phyloP scores from a whole-genome alignment of 1,140 invertebrate genomes.

The Pseudobourletiella spinata region DNA sequence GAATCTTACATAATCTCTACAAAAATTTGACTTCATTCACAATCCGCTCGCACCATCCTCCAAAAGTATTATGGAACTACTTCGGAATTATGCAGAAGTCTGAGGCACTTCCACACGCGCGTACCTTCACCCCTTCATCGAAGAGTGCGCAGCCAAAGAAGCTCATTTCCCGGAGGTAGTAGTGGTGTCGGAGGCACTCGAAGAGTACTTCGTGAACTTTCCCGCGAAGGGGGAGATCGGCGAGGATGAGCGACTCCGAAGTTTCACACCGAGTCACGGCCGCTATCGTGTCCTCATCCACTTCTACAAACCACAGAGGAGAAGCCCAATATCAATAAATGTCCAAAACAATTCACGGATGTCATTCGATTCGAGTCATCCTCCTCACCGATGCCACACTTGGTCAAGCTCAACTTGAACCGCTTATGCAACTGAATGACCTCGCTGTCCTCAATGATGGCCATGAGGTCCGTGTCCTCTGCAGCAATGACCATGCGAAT shows the following conservation, averaged over 20 bases:
- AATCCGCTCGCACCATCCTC: too few species aligned
- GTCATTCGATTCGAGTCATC: too few species aligned
- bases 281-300: background rate
- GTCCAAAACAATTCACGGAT: too few species aligned
- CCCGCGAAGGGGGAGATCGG: slow-evolving; percentile 8
- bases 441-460: slow-evolving; percentile 13
- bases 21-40: too few species aligned
- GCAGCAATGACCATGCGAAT: slow-evolving; percentile 19
- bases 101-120: background rate
- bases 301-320: too few species aligned
- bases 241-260: slow-evolving; percentile 13
- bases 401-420: too few species aligned
- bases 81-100: background rate
- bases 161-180: slow-evolving; percentile 12
- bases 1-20: slow-evolving; percentile 11
- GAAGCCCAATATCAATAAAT: too few species aligned
- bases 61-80: background rate
- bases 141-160: slow-evolving; percentile 24
- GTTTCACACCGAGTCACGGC: slow-evolving; percentile 16
- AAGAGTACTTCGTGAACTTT: slow-evolving; percentile 2
- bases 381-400: too few species aligned
- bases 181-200: slow-evolving; percentile 13
- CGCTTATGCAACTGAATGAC: slow-evolving; percentile 10
- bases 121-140: slow-evolving; percentile 27
- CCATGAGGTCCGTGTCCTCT: slow-evolving; percentile 22